These are phyloP conservation scores for Megatriorchis doriae DNA, from an alignment of 2,113 vertebrate species.

Conservation along the genomic window DNA sequence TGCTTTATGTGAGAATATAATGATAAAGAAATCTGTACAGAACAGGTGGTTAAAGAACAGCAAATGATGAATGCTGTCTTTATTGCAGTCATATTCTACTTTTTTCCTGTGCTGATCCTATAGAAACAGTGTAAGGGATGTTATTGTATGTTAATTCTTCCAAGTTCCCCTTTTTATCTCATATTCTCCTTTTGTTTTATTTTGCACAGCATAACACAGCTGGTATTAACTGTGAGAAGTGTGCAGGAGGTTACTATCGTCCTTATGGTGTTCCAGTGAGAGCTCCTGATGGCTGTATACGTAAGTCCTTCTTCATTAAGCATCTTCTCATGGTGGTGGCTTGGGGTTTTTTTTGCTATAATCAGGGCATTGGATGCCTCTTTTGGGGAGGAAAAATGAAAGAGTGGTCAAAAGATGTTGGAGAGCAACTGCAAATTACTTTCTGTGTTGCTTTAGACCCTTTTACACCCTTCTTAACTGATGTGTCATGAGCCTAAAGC, in stretches of 20 bases:
- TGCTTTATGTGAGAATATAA: background rate
- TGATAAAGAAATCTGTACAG: background rate
- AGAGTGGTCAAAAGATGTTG: background rate
- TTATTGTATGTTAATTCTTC: background rate
- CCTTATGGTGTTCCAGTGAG: constrained; percentile 70
- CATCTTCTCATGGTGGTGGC: background rate
- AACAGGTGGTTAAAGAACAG: background rate
- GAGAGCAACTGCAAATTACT: background rate
- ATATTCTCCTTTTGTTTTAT: background rate
- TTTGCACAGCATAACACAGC: constrained; percentile 87
- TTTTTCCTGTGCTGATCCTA: background rate
- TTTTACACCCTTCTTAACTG: background rate
- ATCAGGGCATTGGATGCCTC: background rate
- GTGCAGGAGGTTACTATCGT: constrained; percentile 83
- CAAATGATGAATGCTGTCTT: background rate
- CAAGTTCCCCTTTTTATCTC: background rate
- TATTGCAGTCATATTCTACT: background rate
- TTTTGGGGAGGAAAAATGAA: background rate
- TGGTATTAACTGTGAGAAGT: constrained; percentile 91
- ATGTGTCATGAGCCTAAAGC: background rate
- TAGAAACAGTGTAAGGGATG: background rate
- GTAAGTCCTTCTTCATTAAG: constrained; percentile 69
- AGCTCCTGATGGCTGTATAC: constrained; percentile 79
- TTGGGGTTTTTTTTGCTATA: background rate
- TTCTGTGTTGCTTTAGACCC: background rate